phyloP scores from a whole-genome alignment of 2,888 invertebrate genomes.

The Acleris literana region DNA sequence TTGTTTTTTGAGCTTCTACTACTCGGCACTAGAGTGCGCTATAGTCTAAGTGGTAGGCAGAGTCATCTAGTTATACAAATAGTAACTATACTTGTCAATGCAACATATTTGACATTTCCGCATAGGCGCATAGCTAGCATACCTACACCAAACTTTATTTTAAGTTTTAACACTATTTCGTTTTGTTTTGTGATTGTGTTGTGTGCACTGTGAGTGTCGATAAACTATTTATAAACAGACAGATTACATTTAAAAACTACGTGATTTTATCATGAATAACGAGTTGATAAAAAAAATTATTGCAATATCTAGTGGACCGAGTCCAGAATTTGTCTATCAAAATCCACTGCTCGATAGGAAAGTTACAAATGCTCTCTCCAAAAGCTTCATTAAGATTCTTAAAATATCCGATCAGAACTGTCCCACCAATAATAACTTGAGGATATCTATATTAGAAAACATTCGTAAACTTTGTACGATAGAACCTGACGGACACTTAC shows the following conservation, averaged over 20 bases:
- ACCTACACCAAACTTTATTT: no score
- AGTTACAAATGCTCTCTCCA: slow-evolving; percentile 62
- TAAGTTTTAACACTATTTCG: no score
- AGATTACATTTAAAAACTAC: not conserved
- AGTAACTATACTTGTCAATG: not conserved
- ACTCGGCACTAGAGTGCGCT: slow-evolving; percentile 16
- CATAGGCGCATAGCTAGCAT: no score
- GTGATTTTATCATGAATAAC: slow-evolving; percentile 37
- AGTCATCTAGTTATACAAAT: slow-evolving; percentile 17
- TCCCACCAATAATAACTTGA: slow-evolving; percentile 59
- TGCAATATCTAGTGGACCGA: slow-evolving; percentile 53
- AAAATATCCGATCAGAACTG: slow-evolving; percentile 55
- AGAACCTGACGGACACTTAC: slow-evolving; percentile 59
- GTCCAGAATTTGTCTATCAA: slow-evolving; percentile 60
- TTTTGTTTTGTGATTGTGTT: no score
- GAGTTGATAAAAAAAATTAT: slow-evolving; percentile 67
- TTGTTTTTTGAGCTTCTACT: slow-evolving; percentile 9
- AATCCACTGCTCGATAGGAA: slow-evolving; percentile 68
- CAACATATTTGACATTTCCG: not conserved
- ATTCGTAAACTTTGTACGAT: slow-evolving; percentile 64
- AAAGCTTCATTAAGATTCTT: slow-evolving; percentile 68
- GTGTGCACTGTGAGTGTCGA: no score
- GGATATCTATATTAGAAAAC: slow-evolving; percentile 60
- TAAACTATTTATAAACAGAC: not conserved
- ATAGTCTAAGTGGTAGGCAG: not conserved